Evolutionary conservation across 1,140 invertebrate species (phyloP).

Genomic region (Drosophila nannoptera): DNA sequence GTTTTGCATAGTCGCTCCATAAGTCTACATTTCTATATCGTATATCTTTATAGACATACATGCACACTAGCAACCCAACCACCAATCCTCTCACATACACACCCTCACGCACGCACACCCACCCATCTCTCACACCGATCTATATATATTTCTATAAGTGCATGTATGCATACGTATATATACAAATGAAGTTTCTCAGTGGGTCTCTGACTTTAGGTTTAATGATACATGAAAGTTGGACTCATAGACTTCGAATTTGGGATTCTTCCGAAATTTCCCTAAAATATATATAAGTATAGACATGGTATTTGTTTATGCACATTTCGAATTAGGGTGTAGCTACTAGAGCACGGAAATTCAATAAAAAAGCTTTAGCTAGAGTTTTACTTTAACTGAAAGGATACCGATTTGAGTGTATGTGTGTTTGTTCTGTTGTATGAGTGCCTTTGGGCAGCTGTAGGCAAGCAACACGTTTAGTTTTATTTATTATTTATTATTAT

Average conservation of each 20-base stretch:
- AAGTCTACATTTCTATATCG: conserved; percentile 26
- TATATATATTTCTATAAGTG: conserved; percentile 6
- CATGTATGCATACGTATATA: conserved; percentile 12
- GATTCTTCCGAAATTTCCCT: conserved; percentile 10
- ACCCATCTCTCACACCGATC: too few species aligned
- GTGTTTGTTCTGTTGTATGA: conserved; percentile 27
- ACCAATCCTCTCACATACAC: background rate
- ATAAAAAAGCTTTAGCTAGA: conserved; percentile 27
- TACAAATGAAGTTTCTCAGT: conserved; percentile 33
- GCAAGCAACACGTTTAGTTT: conserved; percentile 64
- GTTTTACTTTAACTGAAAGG: background rate
- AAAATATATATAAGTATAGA: conserved; percentile 1
- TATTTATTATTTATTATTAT: background rate
- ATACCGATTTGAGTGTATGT: conserved; percentile 11
- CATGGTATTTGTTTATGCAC: conserved; percentile 48
- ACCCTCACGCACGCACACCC: conserved; percentile 8
- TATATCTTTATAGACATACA: conserved; percentile 24
- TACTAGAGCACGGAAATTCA: conserved; percentile 14
- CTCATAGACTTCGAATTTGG: conserved; percentile 28
- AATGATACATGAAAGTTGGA: conserved; percentile 27
- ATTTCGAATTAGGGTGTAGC: conserved; percentile 39
- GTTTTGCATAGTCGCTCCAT: conserved; percentile 44
- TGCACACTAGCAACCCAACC: too few species aligned
- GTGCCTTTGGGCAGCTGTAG: conserved; percentile 49
- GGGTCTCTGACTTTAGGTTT: conserved; percentile 17